These are phyloP conservation scores for Lutjanus campechanus DNA, from an alignment of 2,797 vertebrate genomes.

Conservation along the genomic window DNA sequence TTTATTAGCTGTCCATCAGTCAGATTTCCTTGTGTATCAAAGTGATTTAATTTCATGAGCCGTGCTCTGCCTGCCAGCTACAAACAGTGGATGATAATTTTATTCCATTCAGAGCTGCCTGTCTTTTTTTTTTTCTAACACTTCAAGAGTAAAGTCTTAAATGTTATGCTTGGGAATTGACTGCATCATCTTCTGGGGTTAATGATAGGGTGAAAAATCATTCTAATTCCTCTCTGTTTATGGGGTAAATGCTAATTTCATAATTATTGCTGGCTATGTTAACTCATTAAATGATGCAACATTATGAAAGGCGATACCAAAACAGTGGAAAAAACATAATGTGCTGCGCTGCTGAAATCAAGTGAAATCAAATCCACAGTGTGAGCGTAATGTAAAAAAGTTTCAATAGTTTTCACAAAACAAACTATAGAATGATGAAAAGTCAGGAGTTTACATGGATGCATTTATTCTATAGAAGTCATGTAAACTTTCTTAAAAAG, in stretches of 20 bases:
- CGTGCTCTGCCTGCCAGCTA: neutral
- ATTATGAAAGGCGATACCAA: slow-evolving; percentile 1
- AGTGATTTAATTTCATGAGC: neutral
- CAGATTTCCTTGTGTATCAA: neutral
- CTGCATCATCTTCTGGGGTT: neutral
- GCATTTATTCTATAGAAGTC: neutral
- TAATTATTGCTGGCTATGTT: neutral
- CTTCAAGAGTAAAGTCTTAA: neutral
- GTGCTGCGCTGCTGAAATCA: neutral
- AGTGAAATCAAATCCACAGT: neutral
- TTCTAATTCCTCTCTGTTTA: neutral
- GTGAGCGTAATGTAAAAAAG: neutral
- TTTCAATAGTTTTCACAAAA: neutral
- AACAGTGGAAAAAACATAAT: neutral
- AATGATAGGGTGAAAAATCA: neutral
- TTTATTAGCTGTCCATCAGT: neutral
- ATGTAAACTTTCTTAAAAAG: too few species aligned
- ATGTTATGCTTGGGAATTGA: neutral
- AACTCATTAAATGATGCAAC: slow-evolving; percentile 30
- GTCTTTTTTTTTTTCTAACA: neutral
- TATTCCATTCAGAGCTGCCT: neutral
- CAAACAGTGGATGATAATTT: neutral
- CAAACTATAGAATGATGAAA: neutral
- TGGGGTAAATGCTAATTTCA: slow-evolving; percentile 7
- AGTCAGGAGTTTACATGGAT: too few species aligned